A percentile compares a stretch with the other conserved stretches of the same genome.
phyloP scores from a whole-genome alignment of 2,888 invertebrate genomes.

The Timema cristinae region DNA sequence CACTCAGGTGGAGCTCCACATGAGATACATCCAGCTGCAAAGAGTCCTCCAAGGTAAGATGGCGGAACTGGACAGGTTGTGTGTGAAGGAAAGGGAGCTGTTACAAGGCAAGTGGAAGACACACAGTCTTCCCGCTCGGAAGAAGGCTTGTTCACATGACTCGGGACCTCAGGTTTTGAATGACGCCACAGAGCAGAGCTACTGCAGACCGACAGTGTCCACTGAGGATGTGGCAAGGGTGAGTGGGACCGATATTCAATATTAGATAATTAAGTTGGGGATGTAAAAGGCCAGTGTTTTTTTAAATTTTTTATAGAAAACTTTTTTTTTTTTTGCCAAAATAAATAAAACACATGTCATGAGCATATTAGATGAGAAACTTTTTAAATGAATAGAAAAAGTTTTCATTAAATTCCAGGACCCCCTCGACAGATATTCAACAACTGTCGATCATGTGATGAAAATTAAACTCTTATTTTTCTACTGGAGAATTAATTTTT shows the following conservation, averaged over 20 bases:
- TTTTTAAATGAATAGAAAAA: no score
- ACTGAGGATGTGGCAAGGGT: constrained; percentile 63
- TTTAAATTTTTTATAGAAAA: not conserved
- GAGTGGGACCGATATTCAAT: not conserved
- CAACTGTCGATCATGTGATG: no score
- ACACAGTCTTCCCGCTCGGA: constrained; percentile 80
- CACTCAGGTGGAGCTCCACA: constrained; percentile 76
- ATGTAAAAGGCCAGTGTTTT: not conserved
- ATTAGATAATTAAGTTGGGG: not conserved
- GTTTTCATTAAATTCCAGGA: no score
- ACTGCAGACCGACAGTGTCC: constrained; percentile 73
- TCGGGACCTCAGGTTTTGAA: constrained; percentile 44
- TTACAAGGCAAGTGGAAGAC: constrained; percentile 86
- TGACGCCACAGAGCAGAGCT: constrained; percentile 46
- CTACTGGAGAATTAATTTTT: no score
- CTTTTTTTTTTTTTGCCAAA: no score
- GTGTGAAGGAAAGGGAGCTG: constrained; percentile 75
- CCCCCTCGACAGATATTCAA: no score
- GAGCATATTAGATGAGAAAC: no score
- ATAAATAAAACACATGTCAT: no score
- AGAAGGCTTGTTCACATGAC: constrained; percentile 62
- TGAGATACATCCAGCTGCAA: constrained; percentile 87
- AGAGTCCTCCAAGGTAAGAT: constrained; percentile 78
- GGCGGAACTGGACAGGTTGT: constrained; percentile 77
- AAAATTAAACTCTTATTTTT: no score